These are phyloP conservation scores for Tragelaphus scriptus DNA, from an alignment of 2,113 vertebrate genomes.

Conservation along the genomic window DNA sequence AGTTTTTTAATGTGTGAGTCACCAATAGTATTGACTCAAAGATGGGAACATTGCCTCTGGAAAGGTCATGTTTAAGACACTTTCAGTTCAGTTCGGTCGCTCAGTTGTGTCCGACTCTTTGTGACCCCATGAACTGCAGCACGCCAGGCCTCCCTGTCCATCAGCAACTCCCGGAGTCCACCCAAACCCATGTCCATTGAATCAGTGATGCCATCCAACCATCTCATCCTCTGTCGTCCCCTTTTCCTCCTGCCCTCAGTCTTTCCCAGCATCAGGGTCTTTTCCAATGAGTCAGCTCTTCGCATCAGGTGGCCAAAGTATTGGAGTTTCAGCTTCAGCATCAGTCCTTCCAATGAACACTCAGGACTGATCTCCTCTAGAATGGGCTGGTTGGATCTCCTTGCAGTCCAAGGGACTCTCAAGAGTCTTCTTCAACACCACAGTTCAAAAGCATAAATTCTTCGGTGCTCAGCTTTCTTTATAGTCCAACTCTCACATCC, in stretches of 20 bases:
- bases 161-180: fast-evolving
- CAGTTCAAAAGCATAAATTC: background rate
- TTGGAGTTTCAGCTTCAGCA: background rate
- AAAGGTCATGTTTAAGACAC: background rate
- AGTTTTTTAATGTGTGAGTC: background rate
- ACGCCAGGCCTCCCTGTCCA: background rate
- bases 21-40: background rate
- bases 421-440: background rate
- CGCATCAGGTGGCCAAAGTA: background rate
- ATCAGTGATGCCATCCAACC: background rate
- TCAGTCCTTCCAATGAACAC: background rate
- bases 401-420: background rate
- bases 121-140: fast-evolving
- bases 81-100: too few species aligned
- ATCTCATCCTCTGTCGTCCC: fast-evolving
- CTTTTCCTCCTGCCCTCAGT: background rate
- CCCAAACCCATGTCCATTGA: background rate
- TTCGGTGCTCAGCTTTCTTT: fast-evolving
- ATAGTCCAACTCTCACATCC: background rate
- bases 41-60: background rate
- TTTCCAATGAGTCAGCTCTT: background rate
- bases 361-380: background rate
- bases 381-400: background rate
- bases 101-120: background rate
- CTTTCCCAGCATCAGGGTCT: background rate